These are phyloP conservation scores for Lycocerus yunnanus DNA, from an alignment of 2,888 invertebrate species.

Conservation along the genomic window DNA sequence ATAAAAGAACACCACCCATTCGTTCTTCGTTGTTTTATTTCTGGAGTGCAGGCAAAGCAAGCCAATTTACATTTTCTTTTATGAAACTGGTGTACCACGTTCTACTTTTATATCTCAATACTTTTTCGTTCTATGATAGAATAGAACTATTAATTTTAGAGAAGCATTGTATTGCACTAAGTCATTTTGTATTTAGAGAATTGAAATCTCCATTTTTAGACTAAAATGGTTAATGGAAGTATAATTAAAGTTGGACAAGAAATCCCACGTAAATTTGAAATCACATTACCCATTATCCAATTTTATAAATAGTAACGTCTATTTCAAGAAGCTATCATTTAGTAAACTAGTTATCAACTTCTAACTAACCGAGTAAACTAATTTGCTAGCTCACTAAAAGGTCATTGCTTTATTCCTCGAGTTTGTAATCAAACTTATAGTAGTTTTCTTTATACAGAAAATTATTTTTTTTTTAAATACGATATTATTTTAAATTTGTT, in stretches of 20 bases:
- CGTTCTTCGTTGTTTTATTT: background rate
- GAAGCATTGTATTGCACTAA: background rate
- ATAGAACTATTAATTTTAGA: background rate
- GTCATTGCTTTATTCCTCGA: background rate
- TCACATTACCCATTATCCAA: background rate
- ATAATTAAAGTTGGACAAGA: background rate
- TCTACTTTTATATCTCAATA: background rate
- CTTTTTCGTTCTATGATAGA: background rate
- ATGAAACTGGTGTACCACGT: background rate
- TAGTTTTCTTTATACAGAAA: background rate
- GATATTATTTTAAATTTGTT: too few species aligned
- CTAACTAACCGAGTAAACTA: conserved; percentile 15
- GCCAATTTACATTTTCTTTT: background rate
- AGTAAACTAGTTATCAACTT: conserved; percentile 21
- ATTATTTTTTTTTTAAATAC: background rate
- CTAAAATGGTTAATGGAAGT: background rate
- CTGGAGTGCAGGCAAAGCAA: background rate
- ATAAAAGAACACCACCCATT: background rate
- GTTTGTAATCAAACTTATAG: background rate
- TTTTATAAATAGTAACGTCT: background rate
- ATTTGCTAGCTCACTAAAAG: conserved; percentile 10
- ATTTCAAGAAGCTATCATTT: conserved; percentile 3
- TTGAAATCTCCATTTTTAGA: background rate
- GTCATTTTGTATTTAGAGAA: background rate
- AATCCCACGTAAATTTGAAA: background rate